Conservation (phyloP, 2,888 invertebrate species). For the Amorpha juglandis region DNA sequence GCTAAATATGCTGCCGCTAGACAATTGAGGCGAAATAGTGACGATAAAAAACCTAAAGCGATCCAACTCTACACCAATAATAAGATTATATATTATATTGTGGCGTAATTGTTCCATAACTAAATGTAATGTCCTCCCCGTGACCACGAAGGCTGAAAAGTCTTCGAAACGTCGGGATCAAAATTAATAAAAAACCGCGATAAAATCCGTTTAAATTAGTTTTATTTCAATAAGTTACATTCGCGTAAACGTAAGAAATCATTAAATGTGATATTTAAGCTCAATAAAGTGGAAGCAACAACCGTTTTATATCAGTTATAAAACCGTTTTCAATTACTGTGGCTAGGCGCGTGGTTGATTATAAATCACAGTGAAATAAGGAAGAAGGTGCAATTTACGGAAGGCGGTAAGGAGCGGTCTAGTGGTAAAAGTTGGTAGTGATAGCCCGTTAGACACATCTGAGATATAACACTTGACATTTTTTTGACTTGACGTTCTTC, state of each 20-base stretch:
- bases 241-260: too few relatives aligned
- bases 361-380: slow-evolving; percentile 35
- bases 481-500: not conserved
- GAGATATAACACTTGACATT: not conserved
- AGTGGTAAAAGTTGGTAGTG: slow-evolving; percentile 12
- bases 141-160: too few relatives aligned
- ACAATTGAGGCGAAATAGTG: too few relatives aligned
- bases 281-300: not conserved
- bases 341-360: slow-evolving; percentile 28
- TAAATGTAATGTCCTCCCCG: too few relatives aligned
- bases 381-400: slow-evolving; percentile 36
- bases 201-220: too few relatives aligned
- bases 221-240: too few relatives aligned
- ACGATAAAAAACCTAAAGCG: too few relatives aligned
- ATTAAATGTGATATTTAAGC: not conserved
- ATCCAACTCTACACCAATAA: too few relatives aligned
- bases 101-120: not conserved
- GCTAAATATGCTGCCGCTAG: too few relatives aligned
- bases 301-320: not conserved
- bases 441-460: not conserved
- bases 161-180: too few relatives aligned
- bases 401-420: slow-evolving; percentile 26
- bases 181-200: too few relatives aligned
- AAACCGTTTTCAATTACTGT: not conserved
- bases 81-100: too few relatives aligned